Percentiles rank a stretch among this genome's conserved stretches.
phyloP scores from a whole-genome alignment of 1,140 invertebrate species.

The Oppia nitens region DNA sequence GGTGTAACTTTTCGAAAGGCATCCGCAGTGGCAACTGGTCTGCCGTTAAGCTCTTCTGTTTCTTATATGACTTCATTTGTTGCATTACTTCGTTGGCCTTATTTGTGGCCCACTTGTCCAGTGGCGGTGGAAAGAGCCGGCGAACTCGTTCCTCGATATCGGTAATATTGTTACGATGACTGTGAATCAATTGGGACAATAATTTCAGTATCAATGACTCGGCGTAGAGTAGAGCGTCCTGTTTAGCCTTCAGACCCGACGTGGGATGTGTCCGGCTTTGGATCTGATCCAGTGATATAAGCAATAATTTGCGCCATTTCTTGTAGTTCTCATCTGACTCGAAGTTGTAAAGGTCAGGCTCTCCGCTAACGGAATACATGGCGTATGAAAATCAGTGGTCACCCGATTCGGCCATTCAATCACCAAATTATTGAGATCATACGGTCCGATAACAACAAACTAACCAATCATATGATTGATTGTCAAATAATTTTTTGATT shows the following conservation, averaged over 20 bases:
- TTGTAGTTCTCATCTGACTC: no score
- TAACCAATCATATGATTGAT: no score
- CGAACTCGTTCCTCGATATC: slow-evolving; percentile 83
- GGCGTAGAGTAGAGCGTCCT: slow-evolving; percentile 81
- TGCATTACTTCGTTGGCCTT: slow-evolving; percentile 69
- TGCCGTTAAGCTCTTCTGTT: slow-evolving; percentile 31
- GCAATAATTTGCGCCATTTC: no score
- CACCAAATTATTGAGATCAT: no score
- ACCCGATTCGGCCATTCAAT: no score
- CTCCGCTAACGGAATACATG: not conserved
- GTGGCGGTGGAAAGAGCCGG: slow-evolving; percentile 76
- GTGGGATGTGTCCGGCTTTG: slow-evolving; percentile 43
- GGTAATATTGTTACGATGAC: slow-evolving; percentile 34
- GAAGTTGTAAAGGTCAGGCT: not conserved
- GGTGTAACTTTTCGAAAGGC: slow-evolving; percentile 78
- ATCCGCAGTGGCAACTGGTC: slow-evolving; percentile 50
- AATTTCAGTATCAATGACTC: slow-evolving; percentile 75
- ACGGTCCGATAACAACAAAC: no score
- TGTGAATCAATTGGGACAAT: slow-evolving; percentile 48
- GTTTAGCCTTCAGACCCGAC: slow-evolving; percentile 47
- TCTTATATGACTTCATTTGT: slow-evolving; percentile 58
- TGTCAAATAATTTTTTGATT: no score
- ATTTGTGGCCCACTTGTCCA: slow-evolving; percentile 75
- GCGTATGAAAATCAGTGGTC: not conserved
- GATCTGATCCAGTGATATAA: no score